phyloP scores from a whole-genome alignment of 2,797 vertebrate species.

The Botia kubotai region DNA sequence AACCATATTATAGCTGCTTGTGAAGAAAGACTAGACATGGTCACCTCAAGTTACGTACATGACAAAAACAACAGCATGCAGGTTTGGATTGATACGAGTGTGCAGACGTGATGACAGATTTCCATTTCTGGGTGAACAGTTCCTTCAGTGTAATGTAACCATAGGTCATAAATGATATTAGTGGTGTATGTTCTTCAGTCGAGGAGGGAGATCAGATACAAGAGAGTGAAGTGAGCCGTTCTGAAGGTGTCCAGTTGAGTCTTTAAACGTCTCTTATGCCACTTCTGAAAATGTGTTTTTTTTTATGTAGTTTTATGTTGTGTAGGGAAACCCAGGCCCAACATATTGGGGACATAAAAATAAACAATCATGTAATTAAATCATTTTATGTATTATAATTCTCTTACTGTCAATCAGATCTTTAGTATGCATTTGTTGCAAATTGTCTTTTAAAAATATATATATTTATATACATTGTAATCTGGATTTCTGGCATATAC shows the following conservation, averaged over 20 bases:
- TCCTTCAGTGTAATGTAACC: not conserved
- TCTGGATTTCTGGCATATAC: conserved; percentile 89
- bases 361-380: conserved; percentile 91
- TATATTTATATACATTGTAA: conserved; percentile 92
- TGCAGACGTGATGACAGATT: conserved; percentile 60
- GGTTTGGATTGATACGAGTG: not conserved
- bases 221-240: conserved; percentile 53
- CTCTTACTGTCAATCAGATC: conserved; percentile 88
- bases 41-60: too few relatives aligned
- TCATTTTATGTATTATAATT: conserved; percentile 80
- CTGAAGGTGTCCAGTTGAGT: conserved; percentile 63
- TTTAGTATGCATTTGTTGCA: conserved; percentile 89
- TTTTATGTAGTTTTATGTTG: conserved; percentile 55
- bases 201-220: conserved; percentile 42
- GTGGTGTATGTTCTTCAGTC: conserved; percentile 37
- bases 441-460: conserved; percentile 88
- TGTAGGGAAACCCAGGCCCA: conserved; percentile 56
- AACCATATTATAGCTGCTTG: too few relatives aligned
- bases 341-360: conserved; percentile 63
- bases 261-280: conserved; percentile 63
- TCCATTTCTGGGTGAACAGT: conserved; percentile 50
- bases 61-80: not conserved
- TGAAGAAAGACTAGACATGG: too few relatives aligned
- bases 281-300: conserved; percentile 52
- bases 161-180: conserved; percentile 32